Percentiles rank a stretch among this genome's conserved stretches.
phyloP scores from a whole-genome alignment of 2,797 vertebrate genomes.

The Lophotriccus pileatus region DNA sequence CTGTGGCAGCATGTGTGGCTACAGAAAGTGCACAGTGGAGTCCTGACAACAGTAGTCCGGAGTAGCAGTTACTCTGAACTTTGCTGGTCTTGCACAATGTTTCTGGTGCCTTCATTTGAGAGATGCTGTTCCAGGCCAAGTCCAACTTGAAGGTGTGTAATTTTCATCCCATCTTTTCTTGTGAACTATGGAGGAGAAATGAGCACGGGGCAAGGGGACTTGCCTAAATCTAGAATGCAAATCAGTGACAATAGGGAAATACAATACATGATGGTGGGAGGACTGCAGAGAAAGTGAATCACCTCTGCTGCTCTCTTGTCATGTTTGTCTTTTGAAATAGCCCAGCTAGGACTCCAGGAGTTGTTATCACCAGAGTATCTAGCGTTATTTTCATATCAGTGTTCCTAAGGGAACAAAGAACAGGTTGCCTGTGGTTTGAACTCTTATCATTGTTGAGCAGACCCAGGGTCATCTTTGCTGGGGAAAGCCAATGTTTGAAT shows the following conservation, averaged over 20 bases:
- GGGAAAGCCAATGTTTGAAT: neutral
- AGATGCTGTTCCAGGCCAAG: neutral
- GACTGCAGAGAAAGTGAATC: neutral
- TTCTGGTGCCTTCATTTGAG: neutral
- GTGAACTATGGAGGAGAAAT: neutral
- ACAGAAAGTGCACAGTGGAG: neutral
- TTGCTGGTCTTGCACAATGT: neutral
- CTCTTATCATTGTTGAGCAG: neutral
- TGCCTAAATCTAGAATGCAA: neutral
- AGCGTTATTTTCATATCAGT: neutral
- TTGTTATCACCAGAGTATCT: neutral
- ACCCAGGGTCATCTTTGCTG: neutral
- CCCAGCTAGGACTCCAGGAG: neutral
- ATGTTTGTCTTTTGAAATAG: neutral
- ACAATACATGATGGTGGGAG: neutral
- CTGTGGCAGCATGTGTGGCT: neutral
- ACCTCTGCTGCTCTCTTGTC: neutral
- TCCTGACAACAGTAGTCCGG: neutral
- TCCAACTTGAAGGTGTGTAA: neutral
- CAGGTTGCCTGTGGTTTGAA: neutral
- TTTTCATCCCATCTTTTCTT: neutral
- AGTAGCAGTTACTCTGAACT: neutral
- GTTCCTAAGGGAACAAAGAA: conserved; percentile 9
- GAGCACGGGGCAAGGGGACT: neutral
- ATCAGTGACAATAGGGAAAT: neutral